phyloP scores from a whole-genome alignment of 2,113 vertebrate genomes.

The Malurus alboscapulatus region DNA sequence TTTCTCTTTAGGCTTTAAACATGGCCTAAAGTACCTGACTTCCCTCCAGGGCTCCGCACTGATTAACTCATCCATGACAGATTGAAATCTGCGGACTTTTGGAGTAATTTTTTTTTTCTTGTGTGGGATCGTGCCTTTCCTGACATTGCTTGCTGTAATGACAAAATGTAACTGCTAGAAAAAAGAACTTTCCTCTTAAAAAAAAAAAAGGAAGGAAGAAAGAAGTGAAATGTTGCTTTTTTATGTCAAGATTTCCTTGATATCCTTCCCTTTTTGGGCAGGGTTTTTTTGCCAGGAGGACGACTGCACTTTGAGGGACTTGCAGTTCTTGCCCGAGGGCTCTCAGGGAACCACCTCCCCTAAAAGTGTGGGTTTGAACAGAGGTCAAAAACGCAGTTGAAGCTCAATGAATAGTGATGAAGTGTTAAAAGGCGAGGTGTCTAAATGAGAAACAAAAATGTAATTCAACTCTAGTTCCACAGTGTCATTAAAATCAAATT shows the following conservation, averaged over 20 bases:
- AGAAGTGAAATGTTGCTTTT: not conserved
- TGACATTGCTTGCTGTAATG: not conserved
- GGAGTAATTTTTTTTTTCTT: not conserved
- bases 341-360: not conserved
- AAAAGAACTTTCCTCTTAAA: not conserved
- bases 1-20: not conserved
- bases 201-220: not conserved
- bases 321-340: not conserved
- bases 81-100: not conserved
- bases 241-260: not conserved
- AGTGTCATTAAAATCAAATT: not conserved
- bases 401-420: conserved; percentile 13
- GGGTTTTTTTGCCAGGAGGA: not conserved
- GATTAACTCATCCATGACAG: not conserved
- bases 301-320: not conserved
- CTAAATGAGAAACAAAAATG: not conserved
- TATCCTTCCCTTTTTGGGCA: not conserved
- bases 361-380: not conserved
- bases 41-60: not conserved
- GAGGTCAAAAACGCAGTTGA: conserved; percentile 32
- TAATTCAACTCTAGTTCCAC: not conserved
- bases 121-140: not conserved
- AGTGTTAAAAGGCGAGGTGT: not conserved
- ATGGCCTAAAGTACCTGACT: not conserved
- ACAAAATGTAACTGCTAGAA: not conserved